Evolutionary conservation across 2,888 invertebrate genomes (phyloP), one percentile per base, ranked within the genome.

Genomic region (Strigamia transsilvanica): DNA sequence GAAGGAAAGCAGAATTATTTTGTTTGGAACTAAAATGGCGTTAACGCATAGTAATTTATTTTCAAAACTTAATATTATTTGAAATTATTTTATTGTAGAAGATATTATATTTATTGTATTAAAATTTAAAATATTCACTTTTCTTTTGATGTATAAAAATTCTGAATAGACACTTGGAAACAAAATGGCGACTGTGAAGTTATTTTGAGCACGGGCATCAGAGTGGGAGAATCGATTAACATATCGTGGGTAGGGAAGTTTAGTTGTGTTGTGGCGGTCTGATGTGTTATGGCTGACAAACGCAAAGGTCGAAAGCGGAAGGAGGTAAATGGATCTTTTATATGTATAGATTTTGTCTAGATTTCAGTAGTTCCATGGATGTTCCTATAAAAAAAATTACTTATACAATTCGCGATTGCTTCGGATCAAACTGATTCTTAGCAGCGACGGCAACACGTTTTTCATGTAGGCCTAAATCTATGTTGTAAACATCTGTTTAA

Each of bases 281-380:
- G 61, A 23, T 23, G 61, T 61, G 61, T 61, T 15, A 83, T 83
- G 83, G 83, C 83, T 32, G 83, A 83, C 27, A 42, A 38, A 13
- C 78, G 83, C n/a, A 83, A 82, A 82, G 23, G 32, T 18, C 66
- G 77, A 13, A 83, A 83, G 34, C 42, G 66, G 34, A 82, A 42
- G 79, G 83, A 83, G 83, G 83, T 83, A 79, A 27, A 82, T 23
- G 38, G 51, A 38, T 10, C n/a, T 80, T 42, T 27, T 2, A 15
- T 42, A 51, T 34, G 18, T 51, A 51, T 2, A 7, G 21, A 46
- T 46, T 41, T n/a, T 12, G 13, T 23, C 18, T n/a, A n/a, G 21
- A 27, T 42, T 27, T 21, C 13, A 79, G 41, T 42, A 79, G 41
- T 42, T 15, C n/a, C 21, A 41, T 41, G 18, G 18, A 51, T 51